Evolutionary conservation across 2,888 invertebrate species (phyloP).

Genomic region (Magallana nippona): DNA sequence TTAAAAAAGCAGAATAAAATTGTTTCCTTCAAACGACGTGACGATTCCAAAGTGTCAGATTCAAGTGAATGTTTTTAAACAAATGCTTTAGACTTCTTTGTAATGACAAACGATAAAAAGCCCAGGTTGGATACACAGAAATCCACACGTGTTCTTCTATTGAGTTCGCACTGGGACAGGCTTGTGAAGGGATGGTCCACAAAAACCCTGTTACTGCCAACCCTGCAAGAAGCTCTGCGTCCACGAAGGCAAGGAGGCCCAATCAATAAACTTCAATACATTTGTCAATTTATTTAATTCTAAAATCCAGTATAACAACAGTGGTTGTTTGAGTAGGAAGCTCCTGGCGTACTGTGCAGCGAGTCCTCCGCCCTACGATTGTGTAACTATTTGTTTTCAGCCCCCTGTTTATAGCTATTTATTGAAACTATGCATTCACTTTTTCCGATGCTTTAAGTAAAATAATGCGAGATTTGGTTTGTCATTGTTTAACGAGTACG

Average conservation of each 20-base stretch:
- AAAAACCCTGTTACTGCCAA: background rate
- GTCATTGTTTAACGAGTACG: conserved; percentile 2
- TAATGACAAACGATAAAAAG: background rate
- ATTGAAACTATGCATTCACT: conserved; percentile 17
- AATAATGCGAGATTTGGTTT: conserved; percentile 7
- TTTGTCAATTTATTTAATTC: conserved; percentile 35
- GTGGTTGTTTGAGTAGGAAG: conserved; percentile 22
- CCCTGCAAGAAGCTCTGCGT: conserved; percentile 15
- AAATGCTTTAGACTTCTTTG: conserved; percentile 21
- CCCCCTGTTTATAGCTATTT: conserved; percentile 3
- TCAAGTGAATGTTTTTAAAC: conserved; percentile 32
- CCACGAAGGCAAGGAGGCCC: background rate
- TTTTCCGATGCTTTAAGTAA: conserved; percentile 15
- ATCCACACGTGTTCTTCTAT: conserved; percentile 27
- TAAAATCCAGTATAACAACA: conserved; percentile 22
- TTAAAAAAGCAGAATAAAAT: background rate
- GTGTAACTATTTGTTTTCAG: conserved; percentile 3
- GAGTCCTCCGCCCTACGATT: conserved; percentile 12
- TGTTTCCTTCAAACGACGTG: conserved; percentile 16
- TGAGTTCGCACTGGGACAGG: background rate
- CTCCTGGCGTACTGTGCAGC: background rate
- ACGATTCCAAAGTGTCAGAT: conserved; percentile 23
- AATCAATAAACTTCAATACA: conserved; percentile 27
- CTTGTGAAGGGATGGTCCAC: conserved; percentile 1
- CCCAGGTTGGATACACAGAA: conserved; percentile 5